Evolutionary conservation across 2,797 vertebrate genomes (phyloP).

Genomic region (Trachurus trachurus): DNA sequence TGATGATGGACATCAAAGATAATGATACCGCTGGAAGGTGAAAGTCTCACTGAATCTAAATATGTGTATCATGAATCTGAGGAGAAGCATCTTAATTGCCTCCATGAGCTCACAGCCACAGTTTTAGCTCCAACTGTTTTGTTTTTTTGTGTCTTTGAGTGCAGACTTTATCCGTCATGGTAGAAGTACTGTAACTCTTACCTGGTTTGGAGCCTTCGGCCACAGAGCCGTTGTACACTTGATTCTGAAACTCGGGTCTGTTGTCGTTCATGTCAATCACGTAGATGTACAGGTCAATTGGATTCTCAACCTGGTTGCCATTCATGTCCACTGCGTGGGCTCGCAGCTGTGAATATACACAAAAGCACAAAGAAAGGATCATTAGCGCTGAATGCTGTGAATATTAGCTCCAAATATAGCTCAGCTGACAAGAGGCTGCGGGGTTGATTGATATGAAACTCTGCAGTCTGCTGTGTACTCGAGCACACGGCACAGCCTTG

Average conservation of each 20-base stretch:
- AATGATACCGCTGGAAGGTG: neutral
- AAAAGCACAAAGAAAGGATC: neutral
- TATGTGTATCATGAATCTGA: too few species aligned
- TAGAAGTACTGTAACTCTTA: slow-evolving; percentile 57
- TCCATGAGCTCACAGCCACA: neutral
- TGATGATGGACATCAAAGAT: neutral
- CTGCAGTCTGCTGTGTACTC: slow-evolving; percentile 17
- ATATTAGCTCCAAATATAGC: slow-evolving; percentile 14
- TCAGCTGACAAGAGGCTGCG: slow-evolving; percentile 15
- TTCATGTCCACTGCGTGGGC: slow-evolving; percentile 99
- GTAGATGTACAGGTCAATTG: slow-evolving; percentile 98
- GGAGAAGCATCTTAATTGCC: too few species aligned
- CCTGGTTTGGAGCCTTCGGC: slow-evolving; percentile 98
- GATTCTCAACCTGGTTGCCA: slow-evolving; percentile 98
- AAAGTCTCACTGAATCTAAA: neutral
- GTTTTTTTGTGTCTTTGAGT: neutral
- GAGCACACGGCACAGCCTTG: slow-evolving; percentile 47
- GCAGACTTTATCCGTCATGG: neutral
- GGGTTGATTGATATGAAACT: slow-evolving; percentile 45
- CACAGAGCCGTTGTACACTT: slow-evolving; percentile 97
- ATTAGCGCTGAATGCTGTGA: slow-evolving; percentile 26
- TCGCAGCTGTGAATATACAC: slow-evolving; percentile 86
- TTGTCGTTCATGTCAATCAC: slow-evolving; percentile 99
- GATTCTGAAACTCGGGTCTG: slow-evolving; percentile 95
- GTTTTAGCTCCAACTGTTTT: neutral